phyloP scores from a whole-genome alignment of 2,113 vertebrate genomes.

The Colistium nudipinnis region DNA sequence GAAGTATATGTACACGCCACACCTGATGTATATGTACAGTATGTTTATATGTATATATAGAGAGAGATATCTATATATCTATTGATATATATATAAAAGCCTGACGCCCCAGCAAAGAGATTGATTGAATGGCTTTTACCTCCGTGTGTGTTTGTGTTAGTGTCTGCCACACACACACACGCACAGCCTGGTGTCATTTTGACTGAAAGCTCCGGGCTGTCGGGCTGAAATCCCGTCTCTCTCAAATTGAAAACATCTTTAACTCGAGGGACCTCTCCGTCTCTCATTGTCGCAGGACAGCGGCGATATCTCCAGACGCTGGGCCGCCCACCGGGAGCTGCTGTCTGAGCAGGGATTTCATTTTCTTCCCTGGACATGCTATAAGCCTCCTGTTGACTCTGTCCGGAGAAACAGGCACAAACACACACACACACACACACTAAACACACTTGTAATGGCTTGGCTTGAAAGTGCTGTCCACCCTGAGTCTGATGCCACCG shows the following conservation, averaged over 20 bases:
- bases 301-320: slow-evolving; percentile 44
- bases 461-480: slow-evolving; percentile 14
- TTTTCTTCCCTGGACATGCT: slow-evolving; percentile 48
- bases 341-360: slow-evolving; percentile 56
- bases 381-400: slow-evolving; percentile 38
- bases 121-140: slow-evolving; percentile 59
- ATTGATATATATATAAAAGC: no score
- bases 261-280: slow-evolving; percentile 55
- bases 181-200: slow-evolving; percentile 55
- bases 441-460: slow-evolving; percentile 16
- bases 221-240: slow-evolving; percentile 57
- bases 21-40: slow-evolving; percentile 61
- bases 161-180: slow-evolving; percentile 32
- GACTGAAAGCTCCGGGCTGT: slow-evolving; percentile 58
- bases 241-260: slow-evolving; percentile 63
- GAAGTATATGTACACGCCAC: slow-evolving; percentile 65
- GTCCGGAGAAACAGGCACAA: slow-evolving; percentile 17
- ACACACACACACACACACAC: background rate
- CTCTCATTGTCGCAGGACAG: slow-evolving; percentile 34
- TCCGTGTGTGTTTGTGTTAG: slow-evolving; percentile 17
- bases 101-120: slow-evolving; percentile 37
- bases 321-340: slow-evolving; percentile 52
- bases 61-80: no score
- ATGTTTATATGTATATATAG: no score
- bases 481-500: background rate